phyloP scores from a whole-genome alignment of 1,140 invertebrate genomes.

The Nebria ingens region DNA sequence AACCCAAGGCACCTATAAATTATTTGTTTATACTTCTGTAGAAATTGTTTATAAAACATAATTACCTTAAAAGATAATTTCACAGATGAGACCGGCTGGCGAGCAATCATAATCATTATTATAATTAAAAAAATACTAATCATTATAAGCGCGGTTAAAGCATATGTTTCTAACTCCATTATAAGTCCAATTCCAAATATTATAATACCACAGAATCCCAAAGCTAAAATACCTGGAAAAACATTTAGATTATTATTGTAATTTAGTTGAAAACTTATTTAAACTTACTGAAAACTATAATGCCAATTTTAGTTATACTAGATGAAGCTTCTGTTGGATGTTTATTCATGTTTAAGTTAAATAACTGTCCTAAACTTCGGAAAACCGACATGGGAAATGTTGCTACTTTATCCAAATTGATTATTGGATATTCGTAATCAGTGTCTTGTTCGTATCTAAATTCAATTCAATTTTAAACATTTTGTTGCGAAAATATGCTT shows the following conservation, averaged over 20 bases:
- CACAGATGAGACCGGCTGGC: slow-evolving; percentile 25
- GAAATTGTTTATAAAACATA: slow-evolving; percentile 4
- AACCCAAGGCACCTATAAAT: slow-evolving; percentile 67
- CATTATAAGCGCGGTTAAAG: slow-evolving; percentile 24
- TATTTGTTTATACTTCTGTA: slow-evolving; percentile 6
- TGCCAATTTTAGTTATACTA: slow-evolving; percentile 44
- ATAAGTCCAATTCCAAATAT: slow-evolving; percentile 28
- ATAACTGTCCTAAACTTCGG: neutral
- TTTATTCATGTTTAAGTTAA: slow-evolving; percentile 17
- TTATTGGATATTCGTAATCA: slow-evolving; percentile 10
- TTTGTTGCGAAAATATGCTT: neutral
- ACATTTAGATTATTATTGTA: no score
- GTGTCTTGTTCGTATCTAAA: slow-evolving; percentile 16
- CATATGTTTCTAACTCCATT: slow-evolving; percentile 19
- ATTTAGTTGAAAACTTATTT: no score
- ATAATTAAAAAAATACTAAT: slow-evolving; percentile 22
- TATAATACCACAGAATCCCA: neutral
- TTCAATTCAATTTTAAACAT: neutral
- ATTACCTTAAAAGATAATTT: slow-evolving; percentile 36
- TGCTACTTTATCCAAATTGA: neutral
- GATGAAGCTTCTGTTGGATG: slow-evolving; percentile 39
- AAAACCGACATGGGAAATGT: neutral
- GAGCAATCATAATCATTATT: slow-evolving; percentile 26
- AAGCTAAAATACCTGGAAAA: neutral
- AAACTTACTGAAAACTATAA: slow-evolving; percentile 45